A percentile compares a stretch with the other conserved stretches of the same genome.
Conservation (phyloP, 2,888 invertebrate species). For the Altica lythri region DNA sequence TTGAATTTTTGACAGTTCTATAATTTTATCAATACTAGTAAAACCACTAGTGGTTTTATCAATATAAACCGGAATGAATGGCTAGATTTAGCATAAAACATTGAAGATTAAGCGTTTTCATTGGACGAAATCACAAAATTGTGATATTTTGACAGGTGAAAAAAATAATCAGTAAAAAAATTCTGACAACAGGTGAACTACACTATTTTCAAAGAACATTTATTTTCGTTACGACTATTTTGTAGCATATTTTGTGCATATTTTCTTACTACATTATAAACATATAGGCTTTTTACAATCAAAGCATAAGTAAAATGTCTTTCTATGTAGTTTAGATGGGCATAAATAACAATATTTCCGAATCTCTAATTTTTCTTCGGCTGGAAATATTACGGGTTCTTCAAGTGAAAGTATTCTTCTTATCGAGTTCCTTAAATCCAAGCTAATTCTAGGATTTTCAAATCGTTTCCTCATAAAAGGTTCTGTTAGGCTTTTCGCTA, state of each 20-base stretch:
- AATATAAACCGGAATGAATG: no score
- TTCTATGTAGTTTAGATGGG: background rate
- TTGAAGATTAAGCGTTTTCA: no score
- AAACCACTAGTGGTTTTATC: no score
- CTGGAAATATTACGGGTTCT: background rate
- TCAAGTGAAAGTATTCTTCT: constrained; percentile 1
- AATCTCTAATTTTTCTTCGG: constrained; percentile 3
- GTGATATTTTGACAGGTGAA: no score
- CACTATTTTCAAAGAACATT: background rate
- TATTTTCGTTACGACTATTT: background rate
- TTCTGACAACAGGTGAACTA: background rate
- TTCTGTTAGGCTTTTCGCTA: background rate
- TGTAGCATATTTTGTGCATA: constrained; percentile 1
- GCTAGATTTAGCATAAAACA: no score
- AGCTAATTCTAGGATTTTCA: background rate
- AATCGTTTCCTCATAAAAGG: background rate
- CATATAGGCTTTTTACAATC: background rate
- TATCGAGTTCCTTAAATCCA: background rate
- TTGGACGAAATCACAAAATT: no score
- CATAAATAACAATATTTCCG: constrained; percentile 5
- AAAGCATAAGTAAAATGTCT: background rate
- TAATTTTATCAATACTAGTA: no score
- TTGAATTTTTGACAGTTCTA: no score
- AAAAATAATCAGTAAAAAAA: background rate
- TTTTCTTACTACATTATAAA: background rate